Conservation (phyloP, 2,797 vertebrate species). For the Mus caroli region DNA sequence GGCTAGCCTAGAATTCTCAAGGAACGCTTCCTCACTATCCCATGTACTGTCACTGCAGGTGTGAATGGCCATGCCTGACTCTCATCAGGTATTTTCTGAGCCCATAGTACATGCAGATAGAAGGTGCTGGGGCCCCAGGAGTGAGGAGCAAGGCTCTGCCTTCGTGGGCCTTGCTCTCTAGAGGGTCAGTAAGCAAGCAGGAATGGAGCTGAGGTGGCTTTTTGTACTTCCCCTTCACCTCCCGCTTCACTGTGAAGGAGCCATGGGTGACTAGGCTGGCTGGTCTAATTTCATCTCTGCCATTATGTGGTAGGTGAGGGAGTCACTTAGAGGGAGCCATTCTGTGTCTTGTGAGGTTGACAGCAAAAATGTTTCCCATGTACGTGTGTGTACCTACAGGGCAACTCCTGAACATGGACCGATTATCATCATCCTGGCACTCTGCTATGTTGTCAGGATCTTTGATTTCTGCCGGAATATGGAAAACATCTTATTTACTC, state of each 20-base stretch:
- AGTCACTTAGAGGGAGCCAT: not conserved
- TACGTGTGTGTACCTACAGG: not conserved
- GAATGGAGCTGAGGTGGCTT: not conserved
- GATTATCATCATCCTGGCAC: not conserved
- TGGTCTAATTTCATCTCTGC: not conserved
- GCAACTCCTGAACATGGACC: not conserved
- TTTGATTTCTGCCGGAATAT: not conserved
- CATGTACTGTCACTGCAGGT: not conserved
- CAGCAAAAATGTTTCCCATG: not conserved
- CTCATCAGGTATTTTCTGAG: not conserved
- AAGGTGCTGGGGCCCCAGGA: not conserved
- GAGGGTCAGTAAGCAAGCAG: not conserved
- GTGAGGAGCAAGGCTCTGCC: not conserved
- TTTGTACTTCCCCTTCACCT: not conserved
- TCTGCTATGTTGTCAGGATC: not conserved
- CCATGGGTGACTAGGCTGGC: not conserved
- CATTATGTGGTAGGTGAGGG: not conserved
- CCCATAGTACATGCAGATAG: too few species aligned
- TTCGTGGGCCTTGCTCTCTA: not conserved
- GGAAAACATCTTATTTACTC: constrained; percentile 32
- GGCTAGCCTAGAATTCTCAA: not conserved
- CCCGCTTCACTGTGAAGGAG: not conserved
- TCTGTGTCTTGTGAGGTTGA: constrained; percentile 5
- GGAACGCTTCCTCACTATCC: not conserved
- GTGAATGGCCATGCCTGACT: not conserved